Evolutionary conservation across 2,113 vertebrate genomes (phyloP), one percentile per base, ranked within the genome.

Genomic region (Tachycineta bicolor): DNA sequence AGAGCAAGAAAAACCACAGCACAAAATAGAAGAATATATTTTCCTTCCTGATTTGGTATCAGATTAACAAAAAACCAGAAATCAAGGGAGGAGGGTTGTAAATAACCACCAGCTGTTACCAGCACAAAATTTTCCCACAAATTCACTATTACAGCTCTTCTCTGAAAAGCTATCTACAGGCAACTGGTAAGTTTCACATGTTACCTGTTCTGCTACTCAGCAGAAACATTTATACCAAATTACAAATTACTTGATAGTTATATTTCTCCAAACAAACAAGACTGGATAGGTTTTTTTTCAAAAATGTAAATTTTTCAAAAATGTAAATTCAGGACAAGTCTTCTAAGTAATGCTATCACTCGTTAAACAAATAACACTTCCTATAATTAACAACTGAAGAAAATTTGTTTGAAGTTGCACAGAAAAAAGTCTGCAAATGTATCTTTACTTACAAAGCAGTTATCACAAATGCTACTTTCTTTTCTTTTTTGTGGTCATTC

Each of bases 391-490:
- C 62, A 93, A 75, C 77, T 67, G 41, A 95, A 95, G 75, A 97
- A 96, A 97, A 96, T 41, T 86, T 86, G 39, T 33, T 87, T 95
- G 68, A 97, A 64, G 94, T 96, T 96, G 96, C 95, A 93, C 49
- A 97, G 84, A 92, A 94, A 96, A 91, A 96, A 85, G 52, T 34
- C 73, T 97, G 85, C 80, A 97, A 96, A 97, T 95, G 95, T 58
- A 97, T 49, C 91, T 77, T 88, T 71, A 95, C 94, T 91, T 92
- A 77, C 77, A 85, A 95, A 89, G 85, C 90, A 97, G 93, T 94
- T 97, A 96, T 96, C 92, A 93, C 97, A 98, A 98, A 98, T 98
- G 97, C 80, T 98, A 98, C 98, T 98, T 98, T 98, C 97, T 98
- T 98, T 98, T 98, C 97, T 98, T 97, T 97, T 97, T 97, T 98